A percentile compares a stretch with the other conserved stretches of the same genome.
Conservation (phyloP, 2,113 vertebrate species). For the Otolemur garnettii region DNA sequence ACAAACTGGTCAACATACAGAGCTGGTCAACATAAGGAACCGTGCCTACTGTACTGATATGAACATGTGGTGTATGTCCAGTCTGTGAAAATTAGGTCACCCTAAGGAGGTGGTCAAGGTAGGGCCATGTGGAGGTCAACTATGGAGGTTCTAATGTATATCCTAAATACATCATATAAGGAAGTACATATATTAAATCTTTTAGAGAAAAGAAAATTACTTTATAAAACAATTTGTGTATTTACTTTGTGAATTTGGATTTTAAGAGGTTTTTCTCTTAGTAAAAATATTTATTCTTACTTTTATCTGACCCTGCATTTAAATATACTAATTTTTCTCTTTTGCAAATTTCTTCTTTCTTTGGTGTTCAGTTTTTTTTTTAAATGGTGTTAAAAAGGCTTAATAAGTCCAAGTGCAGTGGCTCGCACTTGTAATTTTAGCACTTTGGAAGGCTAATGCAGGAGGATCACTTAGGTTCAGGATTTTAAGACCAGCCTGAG, state of each 20-base stretch:
- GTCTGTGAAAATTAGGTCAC: too few species aligned
- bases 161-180: slow-evolving; percentile 14
- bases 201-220: neutral
- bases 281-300: slow-evolving; percentile 47
- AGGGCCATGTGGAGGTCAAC: too few species aligned
- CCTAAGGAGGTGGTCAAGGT: too few species aligned
- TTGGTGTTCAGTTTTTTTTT: slow-evolving; percentile 16
- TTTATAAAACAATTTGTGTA: neutral
- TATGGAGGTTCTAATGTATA: neutral
- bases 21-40: too few species aligned
- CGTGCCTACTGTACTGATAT: too few species aligned
- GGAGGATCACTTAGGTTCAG: too few species aligned
- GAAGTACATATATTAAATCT: neutral
- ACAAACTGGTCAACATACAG: too few species aligned
- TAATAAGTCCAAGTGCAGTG: neutral
- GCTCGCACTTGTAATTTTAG: too few species aligned
- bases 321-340: slow-evolving; percentile 8
- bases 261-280: neutral
- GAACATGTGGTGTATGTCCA: too few species aligned
- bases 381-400: neutral
- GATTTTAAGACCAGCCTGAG: too few species aligned
- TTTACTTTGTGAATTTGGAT: slow-evolving; percentile 21
- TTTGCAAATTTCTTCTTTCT: slow-evolving; percentile 26
- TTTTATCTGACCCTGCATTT: neutral
- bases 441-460: too few species aligned